A percentile compares a stretch with the other conserved stretches of the same genome.
Evolutionary conservation across 2,797 vertebrate genomes (phyloP).

Genomic region (Melanotaenia pygmaea): DNA sequence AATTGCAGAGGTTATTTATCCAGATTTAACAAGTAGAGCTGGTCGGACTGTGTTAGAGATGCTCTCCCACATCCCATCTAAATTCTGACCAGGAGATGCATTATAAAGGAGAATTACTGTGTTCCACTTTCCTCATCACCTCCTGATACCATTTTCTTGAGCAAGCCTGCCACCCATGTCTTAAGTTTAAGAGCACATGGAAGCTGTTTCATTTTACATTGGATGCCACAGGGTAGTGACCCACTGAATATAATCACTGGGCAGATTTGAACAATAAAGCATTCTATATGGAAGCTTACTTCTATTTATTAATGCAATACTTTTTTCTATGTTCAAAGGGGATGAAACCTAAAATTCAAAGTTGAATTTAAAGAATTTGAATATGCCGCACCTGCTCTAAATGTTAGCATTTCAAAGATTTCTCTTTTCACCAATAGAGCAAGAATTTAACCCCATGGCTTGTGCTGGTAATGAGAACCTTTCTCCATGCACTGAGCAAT

Average conservation of each 20-base stretch:
- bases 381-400: neutral
- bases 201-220: constrained; percentile 6
- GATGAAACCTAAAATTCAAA: neutral
- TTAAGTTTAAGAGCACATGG: neutral
- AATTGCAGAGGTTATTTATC: constrained; percentile 39
- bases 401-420: constrained; percentile 18
- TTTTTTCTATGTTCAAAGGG: neutral
- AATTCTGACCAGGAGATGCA: constrained; percentile 39
- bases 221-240: neutral
- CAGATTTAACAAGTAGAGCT: constrained; percentile 25
- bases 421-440: constrained; percentile 8
- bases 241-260: constrained; percentile 14
- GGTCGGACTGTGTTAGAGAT: constrained; percentile 17
- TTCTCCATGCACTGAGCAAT: constrained; percentile 38
- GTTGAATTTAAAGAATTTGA: neutral
- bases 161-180: constrained; percentile 12
- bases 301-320: neutral
- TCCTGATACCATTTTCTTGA: constrained; percentile 51
- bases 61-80: constrained; percentile 28
- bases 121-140: constrained; percentile 41
- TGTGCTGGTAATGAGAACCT: constrained; percentile 48
- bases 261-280: constrained; percentile 14
- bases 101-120: constrained; percentile 38
- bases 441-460: constrained; percentile 54
- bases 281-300: neutral